These are phyloP conservation scores for Pomatorhinus ruficollis DNA, from an alignment of 2,113 vertebrate genomes.

Conservation along the genomic window DNA sequence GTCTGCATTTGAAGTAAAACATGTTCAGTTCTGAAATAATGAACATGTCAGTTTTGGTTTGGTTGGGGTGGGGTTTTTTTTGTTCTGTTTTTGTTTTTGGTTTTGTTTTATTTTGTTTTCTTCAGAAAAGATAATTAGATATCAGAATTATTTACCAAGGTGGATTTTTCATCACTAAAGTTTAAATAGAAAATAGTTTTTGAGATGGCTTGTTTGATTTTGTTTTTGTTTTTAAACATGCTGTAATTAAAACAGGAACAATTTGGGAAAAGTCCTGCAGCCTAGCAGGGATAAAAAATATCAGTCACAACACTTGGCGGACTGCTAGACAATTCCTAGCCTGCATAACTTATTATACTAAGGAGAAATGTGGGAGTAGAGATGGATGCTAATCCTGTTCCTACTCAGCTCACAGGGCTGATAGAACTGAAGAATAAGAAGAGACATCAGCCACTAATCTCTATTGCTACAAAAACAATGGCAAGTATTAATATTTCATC, in stretches of 20 bases:
- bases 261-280: neutral
- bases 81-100: neutral
- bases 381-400: neutral
- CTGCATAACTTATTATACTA: neutral
- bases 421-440: neutral
- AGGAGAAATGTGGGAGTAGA: neutral
- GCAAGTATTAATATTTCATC: neutral
- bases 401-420: neutral
- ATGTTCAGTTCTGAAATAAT: neutral
- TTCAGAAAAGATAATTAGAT: neutral
- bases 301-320: neutral
- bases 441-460: neutral
- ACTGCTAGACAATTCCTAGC: neutral
- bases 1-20: neutral
- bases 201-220: fast-evolving
- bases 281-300: neutral
- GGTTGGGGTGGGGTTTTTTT: neutral
- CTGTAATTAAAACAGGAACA: neutral
- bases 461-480: neutral
- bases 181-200: neutral
- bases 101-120: neutral
- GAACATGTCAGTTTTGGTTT: neutral
- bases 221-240: neutral
- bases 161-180: neutral
- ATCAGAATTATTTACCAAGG: neutral